Conservation (phyloP, 2,888 invertebrate species). For the Notodonta ziczac region DNA sequence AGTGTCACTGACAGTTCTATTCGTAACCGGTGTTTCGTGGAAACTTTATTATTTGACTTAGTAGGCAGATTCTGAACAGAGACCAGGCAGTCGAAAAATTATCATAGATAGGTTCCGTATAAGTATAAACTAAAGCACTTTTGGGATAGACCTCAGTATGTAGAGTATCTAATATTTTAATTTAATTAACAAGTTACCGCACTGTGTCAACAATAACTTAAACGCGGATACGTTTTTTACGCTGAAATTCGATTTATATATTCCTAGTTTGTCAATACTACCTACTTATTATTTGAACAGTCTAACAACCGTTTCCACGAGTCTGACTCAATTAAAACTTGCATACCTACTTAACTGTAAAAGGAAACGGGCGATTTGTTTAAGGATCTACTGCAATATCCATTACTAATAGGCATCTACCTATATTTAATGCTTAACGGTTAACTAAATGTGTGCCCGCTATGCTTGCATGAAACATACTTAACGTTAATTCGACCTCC, state of each 20-base stretch:
- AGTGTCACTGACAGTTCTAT: too few species aligned
- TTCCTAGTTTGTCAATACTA: conserved; percentile 26
- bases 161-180: neutral
- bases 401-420: too few species aligned
- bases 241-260: conserved; percentile 17
- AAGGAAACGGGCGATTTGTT: conserved; percentile 32
- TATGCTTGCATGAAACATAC: too few species aligned
- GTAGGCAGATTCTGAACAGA: too few species aligned
- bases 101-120: too few species aligned
- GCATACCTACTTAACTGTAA: conserved; percentile 6
- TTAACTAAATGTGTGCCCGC: too few species aligned
- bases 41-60: too few species aligned
- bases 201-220: neutral
- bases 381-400: neutral
- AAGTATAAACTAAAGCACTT: too few species aligned
- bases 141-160: neutral
- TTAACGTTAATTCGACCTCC: too few species aligned
- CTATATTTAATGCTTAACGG: too few species aligned
- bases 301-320: neutral
- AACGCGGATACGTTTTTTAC: neutral
- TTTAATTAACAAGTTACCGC: neutral
- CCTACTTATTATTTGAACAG: neutral
- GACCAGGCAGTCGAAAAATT: too few species aligned
- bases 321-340: conserved; percentile 1
- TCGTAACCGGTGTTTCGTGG: too few species aligned